Conservation (phyloP, 2,888 invertebrate species). For the Bugulina stolonifera region DNA sequence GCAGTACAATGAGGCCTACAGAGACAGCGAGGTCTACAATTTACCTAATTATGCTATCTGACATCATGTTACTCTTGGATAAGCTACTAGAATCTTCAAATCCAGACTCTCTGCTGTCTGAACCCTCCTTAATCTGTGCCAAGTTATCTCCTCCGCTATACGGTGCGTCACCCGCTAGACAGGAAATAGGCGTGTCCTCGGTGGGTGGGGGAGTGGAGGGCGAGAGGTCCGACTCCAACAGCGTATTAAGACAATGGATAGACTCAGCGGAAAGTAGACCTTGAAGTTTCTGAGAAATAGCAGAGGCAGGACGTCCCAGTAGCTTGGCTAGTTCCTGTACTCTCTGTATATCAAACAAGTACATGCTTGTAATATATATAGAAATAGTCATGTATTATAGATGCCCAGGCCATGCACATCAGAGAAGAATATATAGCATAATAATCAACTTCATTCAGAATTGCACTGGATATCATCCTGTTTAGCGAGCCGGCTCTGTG, state of each 20-base stretch:
- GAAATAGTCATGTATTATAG: no score
- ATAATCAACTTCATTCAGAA: no score
- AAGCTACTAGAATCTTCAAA: conserved; percentile 46
- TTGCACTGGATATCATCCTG: no score
- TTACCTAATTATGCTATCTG: conserved; percentile 16
- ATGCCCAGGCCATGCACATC: no score
- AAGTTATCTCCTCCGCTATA: neutral
- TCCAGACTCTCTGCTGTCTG: conserved; percentile 49
- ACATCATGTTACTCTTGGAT: conserved; percentile 10
- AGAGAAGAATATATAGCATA: no score
- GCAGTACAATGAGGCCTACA: no score
- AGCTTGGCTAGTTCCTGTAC: conserved; percentile 19
- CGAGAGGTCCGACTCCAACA: conserved; percentile 3
- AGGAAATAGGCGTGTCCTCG: neutral
- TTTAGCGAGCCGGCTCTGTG: no score
- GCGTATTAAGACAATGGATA: conserved; percentile 32
- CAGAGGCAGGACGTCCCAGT: conserved; percentile 7
- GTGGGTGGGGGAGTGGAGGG: neutral
- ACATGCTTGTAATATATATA: no score
- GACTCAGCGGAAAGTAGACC: conserved; percentile 48
- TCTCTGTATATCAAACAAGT: conserved; percentile 2
- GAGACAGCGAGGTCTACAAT: no score
- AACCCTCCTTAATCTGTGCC: conserved; percentile 25
- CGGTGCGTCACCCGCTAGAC: neutral
- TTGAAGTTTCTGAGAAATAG: conserved; percentile 41